These are phyloP conservation scores for Enteromius fasciolatus DNA, from an alignment of 2,797 vertebrate species.

Conservation along the genomic window DNA sequence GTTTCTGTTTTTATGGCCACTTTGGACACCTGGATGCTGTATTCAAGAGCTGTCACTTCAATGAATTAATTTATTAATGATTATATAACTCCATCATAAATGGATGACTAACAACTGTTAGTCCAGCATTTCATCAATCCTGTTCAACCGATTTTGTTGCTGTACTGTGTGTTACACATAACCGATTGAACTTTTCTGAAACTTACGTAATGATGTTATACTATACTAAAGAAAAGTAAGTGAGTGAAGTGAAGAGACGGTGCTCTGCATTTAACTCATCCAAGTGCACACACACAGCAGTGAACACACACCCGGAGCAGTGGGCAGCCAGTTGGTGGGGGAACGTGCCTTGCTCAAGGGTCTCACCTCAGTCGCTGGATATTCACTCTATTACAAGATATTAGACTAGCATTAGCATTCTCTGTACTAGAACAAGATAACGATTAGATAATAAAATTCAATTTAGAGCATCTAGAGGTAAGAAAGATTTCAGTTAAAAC, in stretches of 20 bases:
- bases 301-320: too few relatives aligned
- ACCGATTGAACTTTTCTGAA: not conserved
- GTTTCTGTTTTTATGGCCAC: not conserved
- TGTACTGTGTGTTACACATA: not conserved
- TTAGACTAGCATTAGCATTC: not conserved
- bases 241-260: too few relatives aligned
- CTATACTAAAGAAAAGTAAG: not conserved
- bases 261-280: too few relatives aligned
- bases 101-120: not conserved
- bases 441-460: not conserved
- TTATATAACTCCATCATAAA: not conserved
- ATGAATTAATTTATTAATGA: too few relatives aligned
- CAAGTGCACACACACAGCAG: too few relatives aligned
- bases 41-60: not conserved
- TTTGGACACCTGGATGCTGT: not conserved
- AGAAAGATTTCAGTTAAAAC: not conserved
- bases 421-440: not conserved
- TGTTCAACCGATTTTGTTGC: not conserved
- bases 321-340: too few relatives aligned
- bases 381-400: not conserved
- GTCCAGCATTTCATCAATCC: not conserved
- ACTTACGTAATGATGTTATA: not conserved
- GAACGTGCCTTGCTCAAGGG: too few relatives aligned
- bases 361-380: too few relatives aligned
- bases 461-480: not conserved